phyloP scores from a whole-genome alignment of 2,797 vertebrate genomes.

The Poecile montanus region DNA sequence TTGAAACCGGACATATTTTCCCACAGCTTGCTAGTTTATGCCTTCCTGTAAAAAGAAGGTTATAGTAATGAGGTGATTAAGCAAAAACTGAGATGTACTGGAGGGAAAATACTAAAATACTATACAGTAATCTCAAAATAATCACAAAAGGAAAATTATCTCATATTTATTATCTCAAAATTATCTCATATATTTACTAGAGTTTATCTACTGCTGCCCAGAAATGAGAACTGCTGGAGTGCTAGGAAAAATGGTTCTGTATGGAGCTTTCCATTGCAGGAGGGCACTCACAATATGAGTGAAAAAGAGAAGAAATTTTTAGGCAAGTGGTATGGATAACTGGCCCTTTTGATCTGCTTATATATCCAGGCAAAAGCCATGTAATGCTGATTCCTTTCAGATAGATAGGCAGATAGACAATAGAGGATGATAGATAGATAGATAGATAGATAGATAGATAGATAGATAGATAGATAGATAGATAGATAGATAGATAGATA shows the following conservation, averaged over 20 bases:
- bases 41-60: neutral
- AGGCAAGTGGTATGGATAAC: neutral
- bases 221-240: neutral
- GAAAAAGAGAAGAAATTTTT: neutral
- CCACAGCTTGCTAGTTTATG: neutral
- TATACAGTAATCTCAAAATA: neutral
- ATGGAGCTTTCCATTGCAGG: neutral
- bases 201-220: neutral
- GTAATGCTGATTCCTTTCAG: neutral
- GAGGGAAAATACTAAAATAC: neutral
- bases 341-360: neutral
- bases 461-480: no score
- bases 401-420: no score
- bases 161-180: no score
- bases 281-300: rapidly evolving
- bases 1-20: neutral
- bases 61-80: neutral
- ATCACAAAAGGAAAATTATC: neutral
- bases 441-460: no score
- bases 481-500: no score
- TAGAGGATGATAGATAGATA: no score
- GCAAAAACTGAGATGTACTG: neutral
- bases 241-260: neutral
- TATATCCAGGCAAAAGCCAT: neutral
- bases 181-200: neutral